Percentiles rank a stretch among this genome's conserved stretches.
These are phyloP conservation scores for Apis laboriosa DNA, from an alignment of 1,140 invertebrate species.

Conservation along the genomic window DNA sequence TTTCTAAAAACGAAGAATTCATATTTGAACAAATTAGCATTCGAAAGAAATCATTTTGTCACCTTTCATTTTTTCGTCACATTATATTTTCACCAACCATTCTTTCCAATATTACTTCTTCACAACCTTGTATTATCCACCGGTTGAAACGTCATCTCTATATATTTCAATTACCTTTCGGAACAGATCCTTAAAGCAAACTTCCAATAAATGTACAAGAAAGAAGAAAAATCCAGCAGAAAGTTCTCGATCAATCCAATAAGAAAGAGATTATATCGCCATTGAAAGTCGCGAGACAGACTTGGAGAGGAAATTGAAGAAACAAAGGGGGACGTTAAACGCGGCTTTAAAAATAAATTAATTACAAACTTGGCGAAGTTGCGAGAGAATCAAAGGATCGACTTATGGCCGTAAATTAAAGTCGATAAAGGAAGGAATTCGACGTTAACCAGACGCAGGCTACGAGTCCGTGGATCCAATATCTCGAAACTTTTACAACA, in stretches of 20 bases:
- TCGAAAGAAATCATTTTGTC: no score
- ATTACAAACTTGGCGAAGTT: constrained; percentile 18
- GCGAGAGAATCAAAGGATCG: constrained; percentile 6
- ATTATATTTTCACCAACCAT: no score
- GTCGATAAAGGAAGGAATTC: neutral
- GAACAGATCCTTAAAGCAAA: no score
- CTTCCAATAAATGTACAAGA: no score
- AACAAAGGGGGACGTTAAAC: neutral
- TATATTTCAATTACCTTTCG: no score
- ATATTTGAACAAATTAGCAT: no score
- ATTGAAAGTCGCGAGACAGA: neutral
- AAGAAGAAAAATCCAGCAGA: neutral
- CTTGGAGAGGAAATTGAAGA: neutral
- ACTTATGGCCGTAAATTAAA: constrained; percentile 30
- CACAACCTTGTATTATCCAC: no score
- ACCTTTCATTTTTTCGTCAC: no score
- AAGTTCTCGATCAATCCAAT: no score
- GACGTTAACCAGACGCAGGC: neutral
- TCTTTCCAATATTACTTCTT: no score
- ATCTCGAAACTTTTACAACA: constrained; percentile 32
- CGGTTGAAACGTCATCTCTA: no score
- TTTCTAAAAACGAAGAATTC: no score
- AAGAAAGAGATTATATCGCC: neutral
- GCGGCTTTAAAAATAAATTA: neutral
- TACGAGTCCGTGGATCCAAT: neutral